Base-by-base conservation (phyloP, 2,113 vertebrate species). In the Labrus mixtus region DNA sequence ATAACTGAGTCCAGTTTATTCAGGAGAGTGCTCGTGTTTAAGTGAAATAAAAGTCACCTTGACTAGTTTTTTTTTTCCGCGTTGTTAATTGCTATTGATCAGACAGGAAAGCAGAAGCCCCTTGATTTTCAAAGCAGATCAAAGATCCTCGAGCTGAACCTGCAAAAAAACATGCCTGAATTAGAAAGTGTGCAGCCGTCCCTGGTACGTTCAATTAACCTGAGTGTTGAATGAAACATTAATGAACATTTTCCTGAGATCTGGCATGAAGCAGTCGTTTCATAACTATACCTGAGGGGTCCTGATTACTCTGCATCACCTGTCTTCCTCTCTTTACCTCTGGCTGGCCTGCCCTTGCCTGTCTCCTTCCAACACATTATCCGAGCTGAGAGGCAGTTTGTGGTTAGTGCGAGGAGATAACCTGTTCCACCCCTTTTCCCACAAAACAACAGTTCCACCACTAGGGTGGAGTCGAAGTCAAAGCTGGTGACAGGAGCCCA, bases 41-140 rank as follows among this genome's bases (percentile, higher is more conserved):
- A 77, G 67, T 63, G 58, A 67, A 86, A 43, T 53, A 3, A 81
- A 86, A 78, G 87, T 83, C 76, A 89, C 85, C 67, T 87, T 84
- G 56, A 68, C 16, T 58, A 1, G 11, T 19, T 39, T 64, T 68
- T 78, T 56, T 56, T 50, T 6, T 8, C 4, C 41, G n/a, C 57
- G 59, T 80, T 19, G 17, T 74, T 83, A 86, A 87, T 79, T 78
- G 58, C 62, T 86, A 86, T 83, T 79, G 85, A 89, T 86, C 68
- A 69, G 57, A 64, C 36, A 75, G 61, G 46, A 74, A 61, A 39
- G 73, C 77, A 78, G 46, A 59, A 55, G 61, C 56, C 55, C 17
- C 57, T 36, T 13, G 64, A 59, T 71, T 83, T 80, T 73, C 23
- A 61, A 36, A 50, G 63, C 72, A 54, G 73, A 84, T 82, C 72